phyloP scores from a whole-genome alignment of 2,888 invertebrate genomes.

The Agrilus biguttatus region DNA sequence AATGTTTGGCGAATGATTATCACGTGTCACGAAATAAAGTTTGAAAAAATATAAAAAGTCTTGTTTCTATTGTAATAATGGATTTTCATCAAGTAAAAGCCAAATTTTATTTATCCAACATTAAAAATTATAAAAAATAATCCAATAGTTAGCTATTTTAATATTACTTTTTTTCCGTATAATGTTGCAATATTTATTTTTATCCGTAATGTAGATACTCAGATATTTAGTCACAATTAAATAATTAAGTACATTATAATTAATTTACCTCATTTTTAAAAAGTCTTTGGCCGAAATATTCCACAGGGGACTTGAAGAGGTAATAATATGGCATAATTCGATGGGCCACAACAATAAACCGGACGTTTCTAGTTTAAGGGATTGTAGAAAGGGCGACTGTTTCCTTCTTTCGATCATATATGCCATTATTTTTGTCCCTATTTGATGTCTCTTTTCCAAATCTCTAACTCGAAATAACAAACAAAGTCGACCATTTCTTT shows the following conservation, averaged over 20 bases:
- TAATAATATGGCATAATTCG: constrained; percentile 71
- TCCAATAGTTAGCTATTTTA: too few species aligned
- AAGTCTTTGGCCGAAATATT: constrained; percentile 66
- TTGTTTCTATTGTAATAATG: too few species aligned
- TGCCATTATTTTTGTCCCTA: constrained; percentile 64
- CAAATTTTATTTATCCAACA: too few species aligned
- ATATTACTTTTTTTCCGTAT: too few species aligned
- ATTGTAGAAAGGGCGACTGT: constrained; percentile 61
- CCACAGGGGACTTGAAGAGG: constrained; percentile 62
- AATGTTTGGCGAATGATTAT: too few species aligned
- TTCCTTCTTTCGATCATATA: constrained; percentile 45
- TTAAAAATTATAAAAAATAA: too few species aligned
- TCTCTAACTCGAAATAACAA: constrained; percentile 74
- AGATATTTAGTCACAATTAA: too few species aligned
- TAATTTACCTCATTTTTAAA: constrained; percentile 40
- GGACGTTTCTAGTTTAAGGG: constrained; percentile 48
- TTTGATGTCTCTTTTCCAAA: constrained; percentile 54
- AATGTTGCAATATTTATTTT: too few species aligned
- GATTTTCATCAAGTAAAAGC: too few species aligned
- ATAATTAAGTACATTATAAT: not conserved
- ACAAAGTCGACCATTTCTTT: constrained; percentile 63
- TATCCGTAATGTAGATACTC: too few species aligned
- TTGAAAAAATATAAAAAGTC: too few species aligned
- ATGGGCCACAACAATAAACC: constrained; percentile 72
- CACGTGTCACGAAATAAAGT: too few species aligned